Evolutionary conservation across 2,113 vertebrate genomes (phyloP).

Genomic region (Gobiocypris rarus): DNA sequence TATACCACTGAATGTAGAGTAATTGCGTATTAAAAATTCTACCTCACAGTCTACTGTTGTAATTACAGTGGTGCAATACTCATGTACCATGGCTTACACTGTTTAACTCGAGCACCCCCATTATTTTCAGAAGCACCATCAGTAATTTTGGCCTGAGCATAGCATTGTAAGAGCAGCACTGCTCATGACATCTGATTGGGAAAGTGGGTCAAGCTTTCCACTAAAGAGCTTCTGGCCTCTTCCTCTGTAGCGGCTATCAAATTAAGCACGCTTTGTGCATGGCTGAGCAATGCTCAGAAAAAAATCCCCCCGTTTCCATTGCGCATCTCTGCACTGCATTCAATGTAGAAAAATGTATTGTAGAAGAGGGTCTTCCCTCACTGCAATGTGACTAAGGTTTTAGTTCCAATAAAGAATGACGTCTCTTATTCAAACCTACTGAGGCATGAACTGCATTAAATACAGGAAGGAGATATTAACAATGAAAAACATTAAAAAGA

Average conservation of each 20-base stretch:
- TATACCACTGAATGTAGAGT: background rate
- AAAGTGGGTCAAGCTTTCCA: slow-evolving; percentile 91
- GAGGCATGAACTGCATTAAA: slow-evolving; percentile 53
- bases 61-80: background rate
- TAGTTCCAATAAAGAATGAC: slow-evolving; percentile 54
- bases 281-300: slow-evolving; percentile 72
- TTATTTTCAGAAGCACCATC: background rate
- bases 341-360: slow-evolving; percentile 19
- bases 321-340: slow-evolving; percentile 18
- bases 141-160: background rate
- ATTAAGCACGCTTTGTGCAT: slow-evolving; percentile 92
- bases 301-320: slow-evolving; percentile 52
- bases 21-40: background rate
- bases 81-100: background rate
- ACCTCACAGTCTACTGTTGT: background rate
- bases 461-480: slow-evolving; percentile 5
- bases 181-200: slow-evolving; percentile 78
- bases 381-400: slow-evolving; percentile 41
- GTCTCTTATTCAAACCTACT: slow-evolving; percentile 46
- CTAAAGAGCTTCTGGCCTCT: slow-evolving; percentile 83
- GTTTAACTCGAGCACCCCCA: background rate
- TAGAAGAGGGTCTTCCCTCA: slow-evolving; percentile 12
- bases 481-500: slow-evolving; percentile 2
- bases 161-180: slow-evolving; percentile 48
- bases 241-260: slow-evolving; percentile 88